These are phyloP conservation scores for Neodiprion fabricii DNA, from an alignment of 1,140 invertebrate genomes.

Conservation along the genomic window DNA sequence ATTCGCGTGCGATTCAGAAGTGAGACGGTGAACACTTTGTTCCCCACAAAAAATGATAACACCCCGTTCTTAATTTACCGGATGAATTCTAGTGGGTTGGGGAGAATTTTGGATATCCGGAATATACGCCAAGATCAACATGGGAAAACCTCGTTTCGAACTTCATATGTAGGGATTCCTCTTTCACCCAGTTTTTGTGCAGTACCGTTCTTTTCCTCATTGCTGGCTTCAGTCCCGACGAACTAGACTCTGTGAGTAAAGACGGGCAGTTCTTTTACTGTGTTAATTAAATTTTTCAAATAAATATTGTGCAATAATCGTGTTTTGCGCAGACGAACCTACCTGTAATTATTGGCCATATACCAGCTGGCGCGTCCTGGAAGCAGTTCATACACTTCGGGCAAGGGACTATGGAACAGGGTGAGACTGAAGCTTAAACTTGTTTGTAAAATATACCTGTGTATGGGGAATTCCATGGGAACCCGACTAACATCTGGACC, in stretches of 20 bases:
- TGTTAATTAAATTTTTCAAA: neutral
- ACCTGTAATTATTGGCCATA: constrained; percentile 76
- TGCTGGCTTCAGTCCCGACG: constrained; percentile 62
- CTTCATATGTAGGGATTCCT: constrained; percentile 61
- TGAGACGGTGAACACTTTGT: constrained; percentile 1
- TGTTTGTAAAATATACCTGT: neutral
- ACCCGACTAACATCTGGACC: neutral
- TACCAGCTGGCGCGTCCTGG: constrained; percentile 79
- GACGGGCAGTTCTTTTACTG: constrained; percentile 20
- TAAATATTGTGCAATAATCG: neutral
- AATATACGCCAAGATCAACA: constrained; percentile 42
- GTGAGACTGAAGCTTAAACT: constrained; percentile 27
- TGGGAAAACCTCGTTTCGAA: constrained; percentile 47
- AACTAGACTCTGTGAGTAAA: constrained; percentile 55
- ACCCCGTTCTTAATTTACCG: neutral
- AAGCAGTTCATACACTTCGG: constrained; percentile 78
- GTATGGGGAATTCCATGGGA: no score
- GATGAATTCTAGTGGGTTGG: constrained; percentile 48
- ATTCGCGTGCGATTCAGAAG: constrained; percentile 17
- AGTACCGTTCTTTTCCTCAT: constrained; percentile 67
- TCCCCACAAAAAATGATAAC: neutral
- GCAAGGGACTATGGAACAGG: constrained; percentile 62
- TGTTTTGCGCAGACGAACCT: constrained; percentile 63
- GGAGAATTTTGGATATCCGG: constrained; percentile 52
- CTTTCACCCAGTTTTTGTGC: constrained; percentile 62